Percentiles rank a stretch among this genome's conserved stretches.
Conservation (phyloP, 1,140 invertebrate species). For the Sipha flava region DNA sequence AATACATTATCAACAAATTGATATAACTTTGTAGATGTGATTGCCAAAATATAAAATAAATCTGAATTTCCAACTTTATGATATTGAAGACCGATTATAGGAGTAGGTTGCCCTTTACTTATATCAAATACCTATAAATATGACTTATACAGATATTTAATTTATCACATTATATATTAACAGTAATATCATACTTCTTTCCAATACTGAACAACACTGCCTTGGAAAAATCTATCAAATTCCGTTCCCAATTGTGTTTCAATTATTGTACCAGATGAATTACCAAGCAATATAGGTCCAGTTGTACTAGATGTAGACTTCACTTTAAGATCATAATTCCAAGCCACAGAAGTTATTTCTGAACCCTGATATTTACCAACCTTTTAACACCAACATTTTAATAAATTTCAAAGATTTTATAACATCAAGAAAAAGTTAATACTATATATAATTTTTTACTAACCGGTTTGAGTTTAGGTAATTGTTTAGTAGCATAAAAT, state of each 20-base stretch:
- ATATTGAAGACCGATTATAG: slow-evolving; percentile 80
- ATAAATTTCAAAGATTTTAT: too few relatives aligned
- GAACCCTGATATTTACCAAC: slow-evolving; percentile 63
- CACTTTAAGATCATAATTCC: slow-evolving; percentile 58
- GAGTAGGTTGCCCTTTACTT: slow-evolving; percentile 61
- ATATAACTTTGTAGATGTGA: slow-evolving; percentile 73
- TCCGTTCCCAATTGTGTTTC: slow-evolving; percentile 77
- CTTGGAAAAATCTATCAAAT: slow-evolving; percentile 70
- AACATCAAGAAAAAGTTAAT: too few relatives aligned
- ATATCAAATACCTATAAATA: slow-evolving; percentile 75
- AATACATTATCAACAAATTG: slow-evolving; percentile 71
- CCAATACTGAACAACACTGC: slow-evolving; percentile 71
- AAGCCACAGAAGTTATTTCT: slow-evolving; percentile 82
- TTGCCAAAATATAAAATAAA: slow-evolving; percentile 71
- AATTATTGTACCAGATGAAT: slow-evolving; percentile 81
- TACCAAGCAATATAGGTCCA: slow-evolving; percentile 78
- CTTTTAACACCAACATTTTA: too few relatives aligned
- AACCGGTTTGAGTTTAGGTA: slow-evolving; percentile 36
- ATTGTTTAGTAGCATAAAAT: slow-evolving; percentile 13
- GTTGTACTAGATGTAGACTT: slow-evolving; percentile 50
- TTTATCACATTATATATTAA: neutral
- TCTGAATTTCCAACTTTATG: slow-evolving; percentile 60
- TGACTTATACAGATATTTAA: neutral
- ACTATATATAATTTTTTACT: neutral
- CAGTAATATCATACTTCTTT: slow-evolving; percentile 59